Evolutionary conservation across 2,797 vertebrate genomes (phyloP).

Genomic region (Champsocephalus gunnari): DNA sequence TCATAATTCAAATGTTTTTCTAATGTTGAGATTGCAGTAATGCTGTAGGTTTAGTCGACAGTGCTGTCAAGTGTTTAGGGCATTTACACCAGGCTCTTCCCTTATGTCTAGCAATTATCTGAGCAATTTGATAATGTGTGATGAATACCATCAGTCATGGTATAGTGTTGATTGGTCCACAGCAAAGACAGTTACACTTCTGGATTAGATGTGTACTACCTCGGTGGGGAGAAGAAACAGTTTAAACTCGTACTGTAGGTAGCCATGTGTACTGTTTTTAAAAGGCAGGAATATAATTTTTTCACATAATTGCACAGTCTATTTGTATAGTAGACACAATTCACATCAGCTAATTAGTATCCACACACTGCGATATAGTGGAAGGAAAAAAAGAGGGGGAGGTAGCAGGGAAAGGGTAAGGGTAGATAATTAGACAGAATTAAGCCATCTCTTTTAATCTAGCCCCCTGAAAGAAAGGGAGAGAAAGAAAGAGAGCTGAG

Average conservation of each 20-base stretch:
- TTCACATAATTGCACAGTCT: constrained; percentile 61
- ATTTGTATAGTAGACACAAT: constrained; percentile 79
- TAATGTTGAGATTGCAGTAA: constrained; percentile 32
- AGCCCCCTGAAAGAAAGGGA: constrained; percentile 79
- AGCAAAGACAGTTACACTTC: constrained; percentile 46
- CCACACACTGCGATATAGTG: constrained; percentile 74
- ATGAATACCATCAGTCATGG: constrained; percentile 78
- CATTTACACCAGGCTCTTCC: constrained; percentile 49
- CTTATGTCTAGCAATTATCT: constrained; percentile 71
- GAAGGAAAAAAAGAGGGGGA: constrained; percentile 64
- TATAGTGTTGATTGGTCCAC: constrained; percentile 60
- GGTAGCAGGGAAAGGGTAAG: constrained; percentile 73
- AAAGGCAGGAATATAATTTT: constrained; percentile 53
- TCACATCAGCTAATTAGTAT: constrained; percentile 83
- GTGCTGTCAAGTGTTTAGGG: constrained; percentile 33
- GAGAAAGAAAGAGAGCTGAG: constrained; percentile 58
- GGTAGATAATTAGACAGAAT: constrained; percentile 87
- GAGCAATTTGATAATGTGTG: constrained; percentile 74
- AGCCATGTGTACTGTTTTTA: constrained; percentile 60
- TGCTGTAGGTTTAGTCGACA: constrained; percentile 54
- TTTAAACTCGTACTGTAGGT: constrained; percentile 31
- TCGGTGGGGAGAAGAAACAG: constrained; percentile 36
- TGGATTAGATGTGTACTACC: constrained; percentile 41
- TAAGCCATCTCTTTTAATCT: constrained; percentile 89
- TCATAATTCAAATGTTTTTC: constrained; percentile 54